Conservation (phyloP, 2,797 vertebrate genomes). For the Cynopterus sphinx region DNA sequence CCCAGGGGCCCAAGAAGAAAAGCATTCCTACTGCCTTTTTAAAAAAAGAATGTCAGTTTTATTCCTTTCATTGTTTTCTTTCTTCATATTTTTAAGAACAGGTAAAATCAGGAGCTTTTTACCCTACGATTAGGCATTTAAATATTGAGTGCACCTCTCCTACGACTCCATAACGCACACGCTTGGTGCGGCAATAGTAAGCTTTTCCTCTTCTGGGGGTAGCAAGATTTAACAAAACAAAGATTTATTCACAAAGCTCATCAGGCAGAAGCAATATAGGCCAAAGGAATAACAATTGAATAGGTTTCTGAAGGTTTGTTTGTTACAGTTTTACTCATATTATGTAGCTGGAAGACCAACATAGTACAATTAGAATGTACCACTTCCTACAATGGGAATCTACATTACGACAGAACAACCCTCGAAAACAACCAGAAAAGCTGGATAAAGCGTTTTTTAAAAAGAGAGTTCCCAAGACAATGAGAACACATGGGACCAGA, state of each 20-base stretch:
- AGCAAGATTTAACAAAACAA: slow-evolving; percentile 18
- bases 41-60: slow-evolving; percentile 35
- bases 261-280: background rate
- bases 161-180: background rate
- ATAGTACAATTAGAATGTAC: slow-evolving; percentile 1
- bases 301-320: background rate
- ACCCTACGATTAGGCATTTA: background rate
- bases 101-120: slow-evolving; percentile 9
- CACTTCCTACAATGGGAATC: background rate
- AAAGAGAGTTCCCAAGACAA: background rate
- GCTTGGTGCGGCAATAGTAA: background rate
- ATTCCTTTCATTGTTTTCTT: slow-evolving; percentile 16
- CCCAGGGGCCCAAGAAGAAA: slow-evolving; percentile 19
- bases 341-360: background rate
- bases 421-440: background rate
- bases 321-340: background rate
- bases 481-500: background rate
- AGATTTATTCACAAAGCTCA: slow-evolving; percentile 43
- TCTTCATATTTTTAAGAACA: background rate
- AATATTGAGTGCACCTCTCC: background rate
- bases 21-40: background rate
- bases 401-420: background rate
- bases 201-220: background rate
- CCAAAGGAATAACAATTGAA: slow-evolving; percentile 14
- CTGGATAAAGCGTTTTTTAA: background rate